These are phyloP conservation scores for Erebia ligea DNA, from an alignment of 2,888 invertebrate species.

Conservation along the genomic window DNA sequence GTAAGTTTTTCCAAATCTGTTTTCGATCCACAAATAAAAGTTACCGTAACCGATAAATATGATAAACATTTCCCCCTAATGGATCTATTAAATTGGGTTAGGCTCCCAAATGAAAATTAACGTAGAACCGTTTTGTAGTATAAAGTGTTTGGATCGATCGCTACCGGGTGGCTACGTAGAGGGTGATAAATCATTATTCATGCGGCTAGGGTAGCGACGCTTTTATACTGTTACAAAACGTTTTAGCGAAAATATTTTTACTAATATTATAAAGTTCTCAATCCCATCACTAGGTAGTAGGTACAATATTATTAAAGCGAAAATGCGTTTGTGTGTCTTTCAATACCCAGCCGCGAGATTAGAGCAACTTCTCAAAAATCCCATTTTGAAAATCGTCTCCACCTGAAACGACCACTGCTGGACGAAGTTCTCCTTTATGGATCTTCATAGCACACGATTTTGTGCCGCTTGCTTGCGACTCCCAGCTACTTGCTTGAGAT, in stretches of 20 bases:
- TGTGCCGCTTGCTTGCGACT: no score
- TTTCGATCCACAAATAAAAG: neutral
- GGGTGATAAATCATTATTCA: slow-evolving; percentile 33
- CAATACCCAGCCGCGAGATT: no score
- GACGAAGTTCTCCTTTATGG: no score
- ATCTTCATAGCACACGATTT: no score
- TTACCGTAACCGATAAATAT: slow-evolving; percentile 8
- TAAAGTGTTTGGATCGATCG: slow-evolving; percentile 33
- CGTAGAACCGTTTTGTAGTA: slow-evolving; percentile 28
- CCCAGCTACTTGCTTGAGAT: no score
- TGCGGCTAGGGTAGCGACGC: slow-evolving; percentile 24
- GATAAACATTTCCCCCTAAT: slow-evolving; percentile 13
- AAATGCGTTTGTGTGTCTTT: no score
- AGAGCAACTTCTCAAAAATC: no score
- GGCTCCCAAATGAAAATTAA: slow-evolving; percentile 30
- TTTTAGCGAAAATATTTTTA: slow-evolving; percentile 21
- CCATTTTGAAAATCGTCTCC: no score
- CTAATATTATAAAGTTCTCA: neutral
- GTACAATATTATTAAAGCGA: no score
- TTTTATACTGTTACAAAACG: slow-evolving; percentile 30
- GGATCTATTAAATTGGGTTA: slow-evolving; percentile 21
- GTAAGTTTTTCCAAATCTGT: neutral
- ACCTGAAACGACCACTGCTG: no score
- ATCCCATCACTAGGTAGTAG: no score
- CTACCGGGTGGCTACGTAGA: slow-evolving; percentile 1